Conservation (phyloP, 2,113 vertebrate species). For the Manacus vitellinus region DNA sequence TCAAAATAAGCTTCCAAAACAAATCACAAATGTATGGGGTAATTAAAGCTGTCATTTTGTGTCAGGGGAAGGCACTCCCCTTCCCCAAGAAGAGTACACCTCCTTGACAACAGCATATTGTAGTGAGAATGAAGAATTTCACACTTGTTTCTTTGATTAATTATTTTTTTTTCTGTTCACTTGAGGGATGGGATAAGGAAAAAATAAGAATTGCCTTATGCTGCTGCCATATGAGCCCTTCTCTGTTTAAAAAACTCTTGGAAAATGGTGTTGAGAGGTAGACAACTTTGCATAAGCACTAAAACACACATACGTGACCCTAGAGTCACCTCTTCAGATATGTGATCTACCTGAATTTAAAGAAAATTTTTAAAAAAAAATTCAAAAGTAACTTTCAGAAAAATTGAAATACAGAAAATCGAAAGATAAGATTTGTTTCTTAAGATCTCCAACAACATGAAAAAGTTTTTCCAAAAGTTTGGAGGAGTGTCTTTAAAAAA, state of each 20-base stretch:
- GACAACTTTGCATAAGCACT: background rate
- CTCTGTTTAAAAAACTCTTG: background rate
- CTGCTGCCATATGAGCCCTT: background rate
- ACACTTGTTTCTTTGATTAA: background rate
- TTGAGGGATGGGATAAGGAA: background rate
- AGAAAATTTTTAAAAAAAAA: background rate
- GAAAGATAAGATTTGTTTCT: background rate
- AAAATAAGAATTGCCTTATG: background rate
- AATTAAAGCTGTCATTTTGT: background rate
- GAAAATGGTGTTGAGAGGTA: background rate
- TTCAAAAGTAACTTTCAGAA: background rate
- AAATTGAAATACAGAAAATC: background rate
- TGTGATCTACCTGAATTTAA: background rate
- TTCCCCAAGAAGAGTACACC: background rate
- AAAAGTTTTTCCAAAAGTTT: background rate
- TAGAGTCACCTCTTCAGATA: background rate
- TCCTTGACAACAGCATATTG: background rate
- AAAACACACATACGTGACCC: background rate
- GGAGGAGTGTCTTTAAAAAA: background rate
- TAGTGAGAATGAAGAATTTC: background rate
- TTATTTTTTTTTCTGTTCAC: background rate
- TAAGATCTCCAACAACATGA: background rate
- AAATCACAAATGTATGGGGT: background rate
- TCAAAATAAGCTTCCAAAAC: slow-evolving; percentile 35
- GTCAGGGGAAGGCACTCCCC: background rate